Base-by-base conservation (phyloP, 2,797 vertebrate genomes). In the Onychomys torridus region DNA sequence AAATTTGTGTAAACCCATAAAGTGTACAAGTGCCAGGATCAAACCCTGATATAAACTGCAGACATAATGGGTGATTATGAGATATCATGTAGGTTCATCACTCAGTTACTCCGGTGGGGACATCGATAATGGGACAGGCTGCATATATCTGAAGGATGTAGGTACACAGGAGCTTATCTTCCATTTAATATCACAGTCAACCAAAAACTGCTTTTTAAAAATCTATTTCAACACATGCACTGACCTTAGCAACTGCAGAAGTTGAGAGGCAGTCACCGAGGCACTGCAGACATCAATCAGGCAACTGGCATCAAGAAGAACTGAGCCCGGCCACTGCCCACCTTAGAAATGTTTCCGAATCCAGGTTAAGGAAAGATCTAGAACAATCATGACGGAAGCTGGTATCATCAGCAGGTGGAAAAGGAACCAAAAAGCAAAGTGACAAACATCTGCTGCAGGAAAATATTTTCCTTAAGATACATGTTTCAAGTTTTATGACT, bases 391-490 rank as follows among this genome's bases (percentile, higher is more conserved):
- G 17, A 32, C 23, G 3, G 37, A 29, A 43, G 61, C 61, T 29
- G 14, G 52, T 4, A 19, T 17, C 82, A 57, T 2, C 75, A 32
- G 49, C 81, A 65, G 65, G 49, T n/a, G 88, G 25, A 86, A 77
- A 61, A 77, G 76, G 29, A 71, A 61, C 75, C 46, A 77, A 94
- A 91, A 93, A 52, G 87, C 69, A 92, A 37, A 83, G 43, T 46
- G 59, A 89, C 0, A 8, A 89, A 89, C 57, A 46, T 49, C 34
- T 75, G 49, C 94, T n/a, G 25, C 57, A 71, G 97, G 11, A 78
- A 95, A 94, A 7, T 27, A 59, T 49, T 92, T 93, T 75, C 77
- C 81, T 93, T 67, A 49, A 94, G 82, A 92, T n/a, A 73, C 2
- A 0, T 37, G 46, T 76, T 91, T 92, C 46, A 93, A 34, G 63